Evolutionary conservation across 2,113 vertebrate species (phyloP), one percentile per base, ranked within the genome.

Genomic region (Aphyosemion australe): DNA sequence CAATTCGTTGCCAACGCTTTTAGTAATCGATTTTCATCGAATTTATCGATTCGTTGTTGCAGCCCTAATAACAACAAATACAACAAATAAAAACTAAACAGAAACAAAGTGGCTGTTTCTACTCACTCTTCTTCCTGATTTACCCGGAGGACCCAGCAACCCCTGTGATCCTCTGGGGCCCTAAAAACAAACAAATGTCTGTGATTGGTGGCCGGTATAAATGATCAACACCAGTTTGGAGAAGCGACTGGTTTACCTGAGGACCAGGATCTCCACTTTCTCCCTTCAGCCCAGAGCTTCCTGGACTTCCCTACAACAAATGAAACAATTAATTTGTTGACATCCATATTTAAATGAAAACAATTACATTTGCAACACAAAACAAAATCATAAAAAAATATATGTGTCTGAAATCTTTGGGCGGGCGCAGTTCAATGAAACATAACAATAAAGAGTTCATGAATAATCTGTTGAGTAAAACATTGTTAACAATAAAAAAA

Each of bases 61-160:
- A n/a, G n/a, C n/a, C n/a, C n/a, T n/a, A n/a, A n/a, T 58, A 16
- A 4, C 6, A 26, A 9, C 43, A 34, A 34, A 34, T 11, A 12
- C 13, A 45, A 54, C 19, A 50, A 45, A 59, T 21, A 54, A 4
- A 15, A 41, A 12, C n/a, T n/a, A 1, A 59, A 19, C 6, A 42
- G 41, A 54, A 49, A 15, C 0, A 2, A 1, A 37, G 7, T 0
- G 15, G 1, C 0, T 16, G 1, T 34, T 64, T 34, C n/a, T 69
- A 93, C 95, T 87, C 85, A 99, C 97, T 92, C 97, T 93, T 89
- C 97, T 96, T 56, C 97, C 97, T 87, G 95, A 9, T 90, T 98
- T 98, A 1, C 97, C 97, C 2, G 91, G 78, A 7, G 96, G 89
- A 67, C 97, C 97, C 0, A 95, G 79, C 9, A 95, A 83, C 13